Base-by-base conservation (phyloP, 1,140 invertebrate species). In the Pissodes strobi region DNA sequence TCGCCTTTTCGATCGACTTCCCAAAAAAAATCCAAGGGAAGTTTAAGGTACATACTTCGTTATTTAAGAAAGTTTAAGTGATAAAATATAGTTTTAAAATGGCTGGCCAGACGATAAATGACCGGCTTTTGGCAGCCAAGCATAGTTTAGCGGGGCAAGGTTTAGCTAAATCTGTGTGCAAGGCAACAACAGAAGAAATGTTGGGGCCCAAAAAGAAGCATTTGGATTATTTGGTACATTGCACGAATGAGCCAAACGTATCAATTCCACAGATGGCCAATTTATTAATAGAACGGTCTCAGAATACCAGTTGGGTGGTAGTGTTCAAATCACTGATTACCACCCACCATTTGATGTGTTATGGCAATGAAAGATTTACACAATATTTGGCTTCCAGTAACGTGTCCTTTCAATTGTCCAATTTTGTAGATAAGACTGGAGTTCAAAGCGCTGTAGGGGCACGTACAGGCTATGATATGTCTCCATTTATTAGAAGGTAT, bases 181-280 rank as follows among this genome's bases (percentile, higher is more conserved):
- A 99, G 87, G 96, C 98, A 41, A 99, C 98, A 59, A 99, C 98
- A 63, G 98, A 99, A 87, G 97, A 99, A 87, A 88, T 99, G 81
- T 95, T 98, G 80, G 97, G 94, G 66, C 98, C 98, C 30, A 99
- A 99, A 86, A 98, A 98, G 87, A 99, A 99, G 85, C 98, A 99
- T 88, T 89, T 99, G 80, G 98, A 99, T 83, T 99, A 99, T 88
- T 85, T 99, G 79, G 88, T 99, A 72, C 96, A 98, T 78, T 99
- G 97, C 84, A 99, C 97, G 75, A 98, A 99, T 81, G 97, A 99
- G 82, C 96, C 97, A 25, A 99, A 99, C 82, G 97, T 99, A 13
- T 99, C 97, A 43, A 99, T 99, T 82, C 97, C 97, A 73, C 95
- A 98, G 80, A 84, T 99, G 82, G 97, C 97, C 48, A 99, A 99